Conservation (phyloP, 2,797 vertebrate species). For the Percopsis omiscomaycus region DNA sequence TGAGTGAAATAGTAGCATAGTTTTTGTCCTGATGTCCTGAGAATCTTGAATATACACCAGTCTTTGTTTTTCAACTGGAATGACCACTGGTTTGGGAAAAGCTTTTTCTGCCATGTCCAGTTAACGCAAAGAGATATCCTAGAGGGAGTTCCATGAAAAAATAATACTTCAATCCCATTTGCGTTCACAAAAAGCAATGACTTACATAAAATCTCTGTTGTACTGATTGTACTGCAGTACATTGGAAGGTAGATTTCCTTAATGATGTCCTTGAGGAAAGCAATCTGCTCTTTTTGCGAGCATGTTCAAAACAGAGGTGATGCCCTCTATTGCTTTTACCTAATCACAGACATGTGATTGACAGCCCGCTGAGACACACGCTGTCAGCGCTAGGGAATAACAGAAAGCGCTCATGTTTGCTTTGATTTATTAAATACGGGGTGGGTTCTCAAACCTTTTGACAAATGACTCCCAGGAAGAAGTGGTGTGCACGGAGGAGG, state of each 20-base stretch:
- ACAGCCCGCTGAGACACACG: conserved; percentile 34
- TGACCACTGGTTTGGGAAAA: conserved; percentile 6
- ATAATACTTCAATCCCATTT: background rate
- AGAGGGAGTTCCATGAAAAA: background rate
- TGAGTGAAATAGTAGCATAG: background rate
- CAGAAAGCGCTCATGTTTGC: conserved; percentile 24
- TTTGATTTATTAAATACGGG: conserved; percentile 11
- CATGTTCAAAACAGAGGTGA: conserved; percentile 19
- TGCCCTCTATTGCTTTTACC: conserved; percentile 12
- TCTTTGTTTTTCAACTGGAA: background rate
- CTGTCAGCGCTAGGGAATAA: conserved; percentile 40
- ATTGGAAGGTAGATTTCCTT: conserved; percentile 1
- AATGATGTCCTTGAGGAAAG: conserved; percentile 5
- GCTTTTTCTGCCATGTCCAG: conserved; percentile 27
- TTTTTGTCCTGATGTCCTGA: background rate
- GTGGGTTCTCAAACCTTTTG: too few relatives aligned
- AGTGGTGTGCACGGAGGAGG: too few relatives aligned
- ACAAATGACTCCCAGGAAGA: too few relatives aligned
- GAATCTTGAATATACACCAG: conserved; percentile 17
- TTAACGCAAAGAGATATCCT: conserved; percentile 30
- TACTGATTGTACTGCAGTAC: conserved; percentile 9
- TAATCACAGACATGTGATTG: conserved; percentile 32
- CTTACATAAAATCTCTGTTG: background rate
- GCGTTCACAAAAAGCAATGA: conserved; percentile 13
- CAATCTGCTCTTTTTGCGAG: conserved; percentile 1